These are phyloP conservation scores for Copidosoma floridanum DNA, from an alignment of 1,140 invertebrate species.

Conservation along the genomic window DNA sequence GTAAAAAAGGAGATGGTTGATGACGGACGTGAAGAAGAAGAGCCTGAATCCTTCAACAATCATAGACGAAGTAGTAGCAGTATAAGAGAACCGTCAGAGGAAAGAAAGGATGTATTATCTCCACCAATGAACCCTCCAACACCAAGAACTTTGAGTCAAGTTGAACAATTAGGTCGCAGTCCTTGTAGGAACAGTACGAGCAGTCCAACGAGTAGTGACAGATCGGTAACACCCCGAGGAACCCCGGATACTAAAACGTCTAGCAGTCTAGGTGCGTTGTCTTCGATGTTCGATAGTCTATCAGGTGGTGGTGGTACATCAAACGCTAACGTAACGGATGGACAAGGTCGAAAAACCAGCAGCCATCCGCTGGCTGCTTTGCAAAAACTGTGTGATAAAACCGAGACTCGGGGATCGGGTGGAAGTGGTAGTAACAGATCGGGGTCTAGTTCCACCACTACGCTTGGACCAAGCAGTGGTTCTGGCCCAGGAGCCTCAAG, in stretches of 20 bases:
- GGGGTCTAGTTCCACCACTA: constrained; percentile 30
- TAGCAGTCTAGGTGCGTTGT: constrained; percentile 76
- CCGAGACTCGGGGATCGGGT: constrained; percentile 66
- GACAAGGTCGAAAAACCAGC: constrained; percentile 64
- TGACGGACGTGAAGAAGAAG: constrained; percentile 50
- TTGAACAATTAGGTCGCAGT: constrained; percentile 53
- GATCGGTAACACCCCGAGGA: constrained; percentile 68
- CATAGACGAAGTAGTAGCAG: constrained; percentile 39
- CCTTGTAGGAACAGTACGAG: constrained; percentile 63
- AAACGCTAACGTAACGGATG: constrained; percentile 50
- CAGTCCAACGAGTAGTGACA: constrained; percentile 72
- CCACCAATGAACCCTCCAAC: constrained; percentile 61
- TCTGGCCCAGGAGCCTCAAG: constrained; percentile 34
- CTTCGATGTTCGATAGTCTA: constrained; percentile 86
- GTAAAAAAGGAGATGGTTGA: constrained; percentile 54
- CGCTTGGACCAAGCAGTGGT: constrained; percentile 33
- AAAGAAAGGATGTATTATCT: constrained; percentile 52
- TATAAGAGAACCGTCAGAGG: constrained; percentile 42
- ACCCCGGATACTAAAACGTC: constrained; percentile 70
- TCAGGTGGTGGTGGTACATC: constrained; percentile 60
- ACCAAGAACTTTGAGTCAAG: constrained; percentile 44
- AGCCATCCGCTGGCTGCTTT: constrained; percentile 88
- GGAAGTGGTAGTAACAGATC: constrained; percentile 33
- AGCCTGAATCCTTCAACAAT: constrained; percentile 44
- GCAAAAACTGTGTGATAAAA: constrained; percentile 93